Evolutionary conservation across 2,888 invertebrate species (phyloP).

Genomic region (Heliconius cydno): DNA sequence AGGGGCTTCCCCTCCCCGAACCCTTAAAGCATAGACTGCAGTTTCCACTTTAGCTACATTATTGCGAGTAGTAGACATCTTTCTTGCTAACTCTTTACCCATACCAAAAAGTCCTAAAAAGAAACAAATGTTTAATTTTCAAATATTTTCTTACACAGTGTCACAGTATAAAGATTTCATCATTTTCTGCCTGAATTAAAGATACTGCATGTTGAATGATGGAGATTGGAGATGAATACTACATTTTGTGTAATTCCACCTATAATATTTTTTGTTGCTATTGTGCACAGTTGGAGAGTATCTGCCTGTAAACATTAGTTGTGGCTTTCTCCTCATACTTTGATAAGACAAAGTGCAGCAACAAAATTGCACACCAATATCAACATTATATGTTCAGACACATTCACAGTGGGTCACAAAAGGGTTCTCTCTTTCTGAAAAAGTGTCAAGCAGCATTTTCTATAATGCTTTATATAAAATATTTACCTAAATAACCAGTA

Average conservation of each 20-base stretch:
- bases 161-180: no score
- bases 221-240: no score
- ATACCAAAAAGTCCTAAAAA: conserved; percentile 60
- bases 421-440: no score
- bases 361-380: no score
- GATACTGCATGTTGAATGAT: no score
- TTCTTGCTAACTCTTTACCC: conserved; percentile 86
- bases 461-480: conserved; percentile 40
- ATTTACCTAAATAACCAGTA: conserved; percentile 84
- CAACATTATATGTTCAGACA: background rate
- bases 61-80: conserved; percentile 87
- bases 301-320: no score
- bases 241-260: no score
- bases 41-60: conserved; percentile 93
- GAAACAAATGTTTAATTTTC: background rate
- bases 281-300: background rate
- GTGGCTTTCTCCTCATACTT: no score
- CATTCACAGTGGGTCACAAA: background rate
- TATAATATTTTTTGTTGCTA: background rate
- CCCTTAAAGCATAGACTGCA: conserved; percentile 90
- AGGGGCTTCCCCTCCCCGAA: conserved; percentile 91
- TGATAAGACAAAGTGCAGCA: no score
- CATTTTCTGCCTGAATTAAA: no score
- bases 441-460: background rate
- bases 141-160: no score